phyloP scores from a whole-genome alignment of 1,140 invertebrate species.

The Ylistrum balloti region DNA sequence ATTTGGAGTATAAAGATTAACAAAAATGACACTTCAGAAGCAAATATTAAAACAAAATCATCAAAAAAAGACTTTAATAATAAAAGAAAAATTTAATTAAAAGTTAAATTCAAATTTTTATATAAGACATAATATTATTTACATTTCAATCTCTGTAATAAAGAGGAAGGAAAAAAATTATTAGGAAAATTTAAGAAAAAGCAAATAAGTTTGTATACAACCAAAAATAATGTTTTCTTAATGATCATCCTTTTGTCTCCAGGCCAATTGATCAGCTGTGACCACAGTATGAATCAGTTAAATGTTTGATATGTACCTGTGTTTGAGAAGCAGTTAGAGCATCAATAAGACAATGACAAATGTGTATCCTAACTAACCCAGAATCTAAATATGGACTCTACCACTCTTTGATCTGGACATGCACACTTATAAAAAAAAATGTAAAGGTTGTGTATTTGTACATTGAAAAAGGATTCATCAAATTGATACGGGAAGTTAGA shows the following conservation, averaged over 20 bases:
- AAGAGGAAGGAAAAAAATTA: too few species aligned
- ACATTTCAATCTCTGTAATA: too few species aligned
- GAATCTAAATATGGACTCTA: not conserved
- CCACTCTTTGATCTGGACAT: conserved; percentile 15
- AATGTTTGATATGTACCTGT: not conserved
- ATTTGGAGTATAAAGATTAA: too few species aligned
- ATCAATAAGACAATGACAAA: not conserved
- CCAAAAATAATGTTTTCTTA: too few species aligned
- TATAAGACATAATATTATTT: too few species aligned
- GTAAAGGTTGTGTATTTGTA: not conserved
- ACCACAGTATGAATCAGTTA: not conserved
- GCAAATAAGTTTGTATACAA: too few species aligned
- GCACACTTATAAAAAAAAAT: not conserved
- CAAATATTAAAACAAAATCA: too few species aligned
- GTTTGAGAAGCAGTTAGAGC: not conserved
- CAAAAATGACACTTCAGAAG: too few species aligned
- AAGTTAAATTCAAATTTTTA: too few species aligned
- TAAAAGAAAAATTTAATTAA: too few species aligned
- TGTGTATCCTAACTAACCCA: not conserved
- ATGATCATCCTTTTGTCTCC: not conserved
- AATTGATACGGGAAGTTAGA: not conserved
- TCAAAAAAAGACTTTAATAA: too few species aligned
- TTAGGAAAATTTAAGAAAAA: not conserved
- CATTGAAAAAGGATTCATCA: conserved; percentile 17
- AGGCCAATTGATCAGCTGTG: conserved; percentile 3